Evolutionary conservation across 92 coral and sea anemone genomes (phyloP).

Genomic region (Actinostola sp.): DNA sequence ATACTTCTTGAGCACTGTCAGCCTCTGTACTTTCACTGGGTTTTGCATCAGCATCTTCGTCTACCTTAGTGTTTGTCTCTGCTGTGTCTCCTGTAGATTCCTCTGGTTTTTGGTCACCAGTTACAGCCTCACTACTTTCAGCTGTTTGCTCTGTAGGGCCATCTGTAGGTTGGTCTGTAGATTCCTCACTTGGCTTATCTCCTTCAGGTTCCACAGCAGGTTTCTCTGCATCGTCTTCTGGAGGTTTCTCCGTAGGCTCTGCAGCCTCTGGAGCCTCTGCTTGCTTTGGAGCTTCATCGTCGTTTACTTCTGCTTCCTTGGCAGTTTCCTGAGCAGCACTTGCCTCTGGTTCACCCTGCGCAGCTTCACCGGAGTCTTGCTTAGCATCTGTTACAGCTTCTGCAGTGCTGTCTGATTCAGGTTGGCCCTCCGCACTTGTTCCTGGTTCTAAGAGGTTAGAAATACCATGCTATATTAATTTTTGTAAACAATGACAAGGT

Average conservation of each 20-base stretch:
- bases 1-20: slow-evolving; percentile 10
- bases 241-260: slow-evolving; percentile 22
- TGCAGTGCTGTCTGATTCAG: not conserved
- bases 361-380: not conserved
- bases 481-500: too few relatives aligned
- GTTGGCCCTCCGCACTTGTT: slow-evolving; percentile 2
- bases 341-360: slow-evolving; percentile 6
- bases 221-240: slow-evolving; percentile 18
- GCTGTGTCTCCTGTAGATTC: slow-evolving; percentile 5
- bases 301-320: slow-evolving; percentile 9
- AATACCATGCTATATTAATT: not conserved
- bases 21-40: slow-evolving; percentile 5
- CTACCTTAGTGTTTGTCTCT: slow-evolving; percentile 19
- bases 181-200: not conserved
- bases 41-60: slow-evolving; percentile 26
- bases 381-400: not conserved
- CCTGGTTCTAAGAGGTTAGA: not conserved
- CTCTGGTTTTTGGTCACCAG: slow-evolving; percentile 22
- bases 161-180: slow-evolving; percentile 6
- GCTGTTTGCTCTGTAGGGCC: slow-evolving; percentile 29
- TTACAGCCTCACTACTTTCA: slow-evolving; percentile 25
- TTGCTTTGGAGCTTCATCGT: slow-evolving; percentile 12
- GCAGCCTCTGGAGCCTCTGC: slow-evolving; percentile 5
- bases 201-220: slow-evolving; percentile 15
- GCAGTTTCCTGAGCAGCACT: slow-evolving; percentile 14